Base-by-base conservation (phyloP, 2,113 vertebrate species). In the Prietella phreatophila region DNA sequence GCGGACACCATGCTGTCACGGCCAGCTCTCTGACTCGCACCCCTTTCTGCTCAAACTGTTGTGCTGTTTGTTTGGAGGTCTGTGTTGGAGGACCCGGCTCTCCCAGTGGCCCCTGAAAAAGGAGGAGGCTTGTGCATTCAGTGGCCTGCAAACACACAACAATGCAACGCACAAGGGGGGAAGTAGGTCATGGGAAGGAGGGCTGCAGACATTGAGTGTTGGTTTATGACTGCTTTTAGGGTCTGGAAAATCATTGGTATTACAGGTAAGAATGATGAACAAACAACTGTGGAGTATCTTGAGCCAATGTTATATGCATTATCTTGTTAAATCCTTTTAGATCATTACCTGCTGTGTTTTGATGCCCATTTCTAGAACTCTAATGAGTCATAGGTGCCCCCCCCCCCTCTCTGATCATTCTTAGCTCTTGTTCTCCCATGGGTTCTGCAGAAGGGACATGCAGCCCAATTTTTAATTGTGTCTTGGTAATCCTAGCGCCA, bases 1-100 rank as follows among this genome's bases (percentile, higher is more conserved):
- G 92, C 80, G 88, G 83, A 82, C 85, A 90, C 92, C 92, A 94
- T 95, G 94, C 91, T 94, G 93, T 95, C 93, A 94, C 92, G 91
- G 93, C 93, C 91, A 92, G 88, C 88, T 85, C 87, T 86, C 89
- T 81, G 79, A 83, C 86, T 86, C 61, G 83, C 15, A 76, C 86
- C 85, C 69, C 60, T 86, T 75, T 82, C 73, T 85, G 56, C 86
- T 92, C 88, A 91, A 75, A 58, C 85, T 89, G 88, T 93, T 93
- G 89, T 89, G 86, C 81, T 91, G 92, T 89, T 91, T 94, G 87
- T 91, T 92, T 91, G 81, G 86, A 91, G 88, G 88, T 88, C 82
- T 91, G 91, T 92, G 87, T 86, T 79, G 71, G 83, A 89, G 90
- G 87, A 73, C 89, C 61, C 89, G 61, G 81, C 90, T 89, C 89